Conservation (phyloP, 2,113 vertebrate species). For the Boulengeromyrus knoepffleri region DNA sequence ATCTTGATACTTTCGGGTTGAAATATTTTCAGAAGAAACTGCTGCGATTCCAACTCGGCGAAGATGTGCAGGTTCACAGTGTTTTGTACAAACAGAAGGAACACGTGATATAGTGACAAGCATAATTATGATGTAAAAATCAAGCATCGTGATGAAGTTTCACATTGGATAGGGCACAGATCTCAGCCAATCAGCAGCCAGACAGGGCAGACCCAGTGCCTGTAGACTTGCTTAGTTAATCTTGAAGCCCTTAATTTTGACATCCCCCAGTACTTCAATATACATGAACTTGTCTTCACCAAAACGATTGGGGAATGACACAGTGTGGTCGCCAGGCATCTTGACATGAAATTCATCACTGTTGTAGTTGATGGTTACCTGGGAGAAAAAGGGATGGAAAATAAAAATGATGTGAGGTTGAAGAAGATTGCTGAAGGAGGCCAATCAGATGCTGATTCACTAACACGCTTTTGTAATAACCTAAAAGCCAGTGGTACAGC, state of each 20-base stretch:
- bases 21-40: neutral
- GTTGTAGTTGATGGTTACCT: conserved; percentile 58
- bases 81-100: neutral
- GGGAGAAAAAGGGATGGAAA: neutral
- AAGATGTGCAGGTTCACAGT: neutral
- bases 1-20: neutral
- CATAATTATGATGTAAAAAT: neutral
- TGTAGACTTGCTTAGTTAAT: conserved; percentile 43
- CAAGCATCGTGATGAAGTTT: neutral
- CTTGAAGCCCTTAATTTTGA: conserved; percentile 49
- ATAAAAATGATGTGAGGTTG: neutral
- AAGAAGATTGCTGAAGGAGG: neutral
- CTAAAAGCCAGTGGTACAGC: neutral
- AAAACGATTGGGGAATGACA: conserved; percentile 59
- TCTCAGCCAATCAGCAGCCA: neutral
- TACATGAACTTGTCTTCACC: conserved; percentile 55
- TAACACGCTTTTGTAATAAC: neutral
- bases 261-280: conserved; percentile 47
- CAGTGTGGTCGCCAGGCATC: conserved; percentile 50
- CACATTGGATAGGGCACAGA: neutral
- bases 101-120: neutral
- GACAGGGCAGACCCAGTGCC: neutral
- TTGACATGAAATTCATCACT: conserved; percentile 55
- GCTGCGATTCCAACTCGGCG: neutral
- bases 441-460: neutral